Percentiles rank a stretch among this genome's conserved stretches.
These are phyloP conservation scores for Scaeva pyrastri DNA, from an alignment of 2,888 invertebrate genomes.

Conservation along the genomic window DNA sequence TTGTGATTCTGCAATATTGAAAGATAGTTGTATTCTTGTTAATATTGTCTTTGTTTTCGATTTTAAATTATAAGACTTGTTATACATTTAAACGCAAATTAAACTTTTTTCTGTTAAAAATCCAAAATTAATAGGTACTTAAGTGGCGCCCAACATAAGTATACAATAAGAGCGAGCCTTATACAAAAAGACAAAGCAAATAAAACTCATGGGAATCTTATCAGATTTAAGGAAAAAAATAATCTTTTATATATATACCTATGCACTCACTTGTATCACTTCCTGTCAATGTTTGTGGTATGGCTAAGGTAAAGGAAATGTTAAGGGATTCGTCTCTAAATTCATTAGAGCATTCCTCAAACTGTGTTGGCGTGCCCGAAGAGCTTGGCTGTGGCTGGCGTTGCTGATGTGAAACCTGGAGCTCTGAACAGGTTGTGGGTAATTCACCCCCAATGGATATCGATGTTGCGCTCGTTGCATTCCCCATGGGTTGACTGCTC, in stretches of 20 bases:
- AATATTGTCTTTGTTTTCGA: too few relatives aligned
- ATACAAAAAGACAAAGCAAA: background rate
- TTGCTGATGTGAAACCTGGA: slow-evolving; percentile 60
- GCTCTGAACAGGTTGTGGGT: slow-evolving; percentile 78
- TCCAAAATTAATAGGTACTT: too few relatives aligned
- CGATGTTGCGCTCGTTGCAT: slow-evolving; percentile 81
- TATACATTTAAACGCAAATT: too few relatives aligned
- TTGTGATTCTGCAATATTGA: slow-evolving; percentile 68
- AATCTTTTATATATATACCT: background rate
- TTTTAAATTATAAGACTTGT: too few relatives aligned
- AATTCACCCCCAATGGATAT: slow-evolving; percentile 81
- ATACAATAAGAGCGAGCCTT: background rate
- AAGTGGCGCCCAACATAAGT: slow-evolving; percentile 11
- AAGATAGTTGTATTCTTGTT: too few relatives aligned
- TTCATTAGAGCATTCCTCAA: slow-evolving; percentile 82
- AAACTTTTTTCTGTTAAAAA: too few relatives aligned
- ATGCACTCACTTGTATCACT: slow-evolving; percentile 77
- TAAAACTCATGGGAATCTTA: background rate
- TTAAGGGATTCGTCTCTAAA: slow-evolving; percentile 83
- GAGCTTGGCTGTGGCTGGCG: slow-evolving; percentile 67
- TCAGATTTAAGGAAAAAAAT: background rate
- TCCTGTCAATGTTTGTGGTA: slow-evolving; percentile 78
- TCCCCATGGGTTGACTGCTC: slow-evolving; percentile 79
- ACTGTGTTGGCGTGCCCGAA: slow-evolving; percentile 79
- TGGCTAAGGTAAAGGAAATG: slow-evolving; percentile 83